Evolutionary conservation across 2,888 invertebrate species (phyloP), one percentile per base, ranked within the genome.

Genomic region (Copidosoma aretas): DNA sequence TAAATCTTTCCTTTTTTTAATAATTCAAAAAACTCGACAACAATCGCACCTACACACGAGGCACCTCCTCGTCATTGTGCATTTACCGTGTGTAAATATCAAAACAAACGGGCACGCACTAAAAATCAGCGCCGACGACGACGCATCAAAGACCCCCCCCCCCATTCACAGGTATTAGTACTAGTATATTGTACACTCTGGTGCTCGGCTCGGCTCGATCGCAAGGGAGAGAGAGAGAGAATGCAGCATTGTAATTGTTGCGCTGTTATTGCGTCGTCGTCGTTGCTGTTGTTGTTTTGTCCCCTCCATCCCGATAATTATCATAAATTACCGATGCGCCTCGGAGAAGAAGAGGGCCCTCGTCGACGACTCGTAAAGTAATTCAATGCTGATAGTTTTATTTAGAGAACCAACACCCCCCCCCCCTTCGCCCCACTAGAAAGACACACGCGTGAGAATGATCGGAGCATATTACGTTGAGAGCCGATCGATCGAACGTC

Each of bases 261-360:
- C 21, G n/a, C 8, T 56, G 32, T 32, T 32, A 8, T n/a, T n/a
- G n/a, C n/a, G n/a, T n/a, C n/a, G n/a, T n/a, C n/a, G n/a, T n/a
- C n/a, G n/a, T n/a, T n/a, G 32, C 8, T 32, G 32, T 53, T 19
- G 21, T 21, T 21, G 10, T 60, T 66, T 66, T 69, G 62, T 17
- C 49, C 49, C 24, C 25, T 25, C 17, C 21, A 3, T 24, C 46
- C 12, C 22, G 60, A 60, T 66, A 66, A 63, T 63, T 63, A 70
- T 51, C 70, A 60, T 70, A 70, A 70, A 66, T 70, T 63, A 70
- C 59, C 54, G 60, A 65, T 66, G 60, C 61, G 60, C 32, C 32
- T 32, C 32, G n/a, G n/a, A n/a, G n/a, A n/a, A n/a, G n/a, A n/a
- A n/a, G n/a, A n/a, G n/a, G n/a, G n/a, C n/a, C n/a, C n/a, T n/a